phyloP scores from a whole-genome alignment of 1,140 invertebrate species.

The Ylistrum balloti region DNA sequence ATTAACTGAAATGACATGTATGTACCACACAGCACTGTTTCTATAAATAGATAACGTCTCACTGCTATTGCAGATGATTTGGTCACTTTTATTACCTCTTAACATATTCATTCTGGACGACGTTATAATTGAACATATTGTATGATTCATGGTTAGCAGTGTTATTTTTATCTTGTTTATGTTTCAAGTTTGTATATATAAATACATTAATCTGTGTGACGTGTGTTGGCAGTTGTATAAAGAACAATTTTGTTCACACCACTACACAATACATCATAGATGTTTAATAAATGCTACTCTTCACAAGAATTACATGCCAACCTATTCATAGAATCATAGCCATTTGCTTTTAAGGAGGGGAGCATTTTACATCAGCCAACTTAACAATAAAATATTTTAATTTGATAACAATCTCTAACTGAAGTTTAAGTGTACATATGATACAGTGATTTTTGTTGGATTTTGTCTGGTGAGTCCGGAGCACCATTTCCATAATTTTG shows the following conservation, averaged over 20 bases:
- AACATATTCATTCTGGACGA: background rate
- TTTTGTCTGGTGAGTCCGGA: too few relatives aligned
- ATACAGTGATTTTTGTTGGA: too few relatives aligned
- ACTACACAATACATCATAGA: background rate
- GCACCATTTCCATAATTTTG: too few relatives aligned
- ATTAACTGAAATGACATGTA: background rate
- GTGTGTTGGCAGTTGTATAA: background rate
- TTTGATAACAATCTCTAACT: too few relatives aligned
- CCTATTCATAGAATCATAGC: too few relatives aligned
- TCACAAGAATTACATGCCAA: too few relatives aligned
- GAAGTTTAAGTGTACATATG: too few relatives aligned
- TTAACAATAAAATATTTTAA: too few relatives aligned
- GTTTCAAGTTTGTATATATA: background rate
- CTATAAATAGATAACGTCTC: background rate
- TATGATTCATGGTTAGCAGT: background rate
- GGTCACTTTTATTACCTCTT: slow-evolving; percentile 12
- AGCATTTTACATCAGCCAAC: too few relatives aligned
- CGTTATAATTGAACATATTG: background rate
- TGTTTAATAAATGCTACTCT: too few relatives aligned
- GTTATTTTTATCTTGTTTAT: background rate
- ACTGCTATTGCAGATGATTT: background rate
- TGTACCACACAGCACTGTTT: background rate
- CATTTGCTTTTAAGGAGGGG: too few relatives aligned
- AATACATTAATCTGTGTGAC: background rate
- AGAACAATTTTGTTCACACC: background rate